Evolutionary conservation across 2,888 invertebrate species (phyloP).

Genomic region (Drosophila paucipuncta): DNA sequence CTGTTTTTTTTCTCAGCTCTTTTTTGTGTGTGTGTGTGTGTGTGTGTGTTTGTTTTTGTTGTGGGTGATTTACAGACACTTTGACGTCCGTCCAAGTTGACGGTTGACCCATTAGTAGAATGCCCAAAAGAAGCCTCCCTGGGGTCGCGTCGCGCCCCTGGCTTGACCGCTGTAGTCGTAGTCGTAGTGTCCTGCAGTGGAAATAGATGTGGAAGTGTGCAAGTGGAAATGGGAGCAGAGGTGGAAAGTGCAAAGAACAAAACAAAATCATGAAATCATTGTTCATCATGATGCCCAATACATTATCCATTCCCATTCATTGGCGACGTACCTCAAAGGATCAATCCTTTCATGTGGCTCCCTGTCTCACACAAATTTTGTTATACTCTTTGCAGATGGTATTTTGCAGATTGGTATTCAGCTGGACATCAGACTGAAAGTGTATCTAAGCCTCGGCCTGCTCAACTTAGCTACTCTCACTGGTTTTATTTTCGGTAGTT

Average conservation of each 20-base stretch:
- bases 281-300: conserved; percentile 80
- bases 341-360: conserved; percentile 52
- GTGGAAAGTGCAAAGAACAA: conserved; percentile 42
- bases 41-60: conserved; percentile 49
- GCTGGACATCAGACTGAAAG: not conserved
- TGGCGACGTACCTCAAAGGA: conserved; percentile 64
- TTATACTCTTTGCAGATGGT: not conserved
- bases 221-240: not conserved
- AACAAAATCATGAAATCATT: conserved; percentile 80
- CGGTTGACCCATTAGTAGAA: conserved; percentile 80
- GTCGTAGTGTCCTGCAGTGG: conserved; percentile 13
- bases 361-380: conserved; percentile 21
- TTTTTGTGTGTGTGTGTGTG: conserved; percentile 56
- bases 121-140: conserved; percentile 63
- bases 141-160: conserved; percentile 42
- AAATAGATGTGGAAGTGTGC: conserved; percentile 11
- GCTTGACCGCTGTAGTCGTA: conserved; percentile 8
- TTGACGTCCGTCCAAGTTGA: conserved; percentile 77
- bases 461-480: not conserved
- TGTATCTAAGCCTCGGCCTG: not conserved
- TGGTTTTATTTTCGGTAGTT: conserved; percentile 28
- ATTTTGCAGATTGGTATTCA: not conserved
- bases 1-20: conserved; percentile 10
- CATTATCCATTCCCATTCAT: conserved; percentile 73
- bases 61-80: conserved; percentile 80